A percentile compares a stretch with the other conserved stretches of the same genome.
Evolutionary conservation across 1,140 invertebrate species (phyloP).

Genomic region (Drosophila pandora): DNA sequence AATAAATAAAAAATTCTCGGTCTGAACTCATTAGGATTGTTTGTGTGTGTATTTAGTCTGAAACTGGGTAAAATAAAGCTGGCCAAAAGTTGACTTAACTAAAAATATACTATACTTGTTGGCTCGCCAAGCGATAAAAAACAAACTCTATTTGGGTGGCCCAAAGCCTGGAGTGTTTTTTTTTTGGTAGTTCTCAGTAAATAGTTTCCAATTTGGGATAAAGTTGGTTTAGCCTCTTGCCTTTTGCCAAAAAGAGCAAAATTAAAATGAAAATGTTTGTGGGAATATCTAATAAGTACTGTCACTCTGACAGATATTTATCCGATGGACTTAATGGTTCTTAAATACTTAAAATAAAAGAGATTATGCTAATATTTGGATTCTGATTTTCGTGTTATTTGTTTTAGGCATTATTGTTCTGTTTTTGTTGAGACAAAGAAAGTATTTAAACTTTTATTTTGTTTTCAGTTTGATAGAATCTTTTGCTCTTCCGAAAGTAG

Average conservation of each 20-base stretch:
- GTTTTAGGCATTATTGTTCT: too few species aligned
- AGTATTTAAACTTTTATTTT: too few species aligned
- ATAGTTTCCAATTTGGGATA: slow-evolving; percentile 20
- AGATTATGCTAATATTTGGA: too few species aligned
- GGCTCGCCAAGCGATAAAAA: slow-evolving; percentile 27
- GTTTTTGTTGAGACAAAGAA: too few species aligned
- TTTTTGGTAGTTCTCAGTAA: slow-evolving; percentile 18
- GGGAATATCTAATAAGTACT: neutral
- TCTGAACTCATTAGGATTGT: slow-evolving; percentile 57
- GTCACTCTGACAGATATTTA: neutral
- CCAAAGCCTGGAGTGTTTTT: slow-evolving; percentile 37
- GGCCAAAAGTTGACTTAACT: slow-evolving; percentile 52
- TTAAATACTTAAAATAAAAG: too few species aligned
- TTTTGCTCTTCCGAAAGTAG: too few species aligned
- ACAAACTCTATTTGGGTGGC: slow-evolving; percentile 56
- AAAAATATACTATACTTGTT: slow-evolving; percentile 46
- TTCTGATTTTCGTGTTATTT: too few species aligned
- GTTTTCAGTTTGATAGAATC: too few species aligned
- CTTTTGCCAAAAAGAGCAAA: neutral
- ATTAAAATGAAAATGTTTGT: neutral
- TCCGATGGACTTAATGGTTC: neutral
- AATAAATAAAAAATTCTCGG: slow-evolving; percentile 14
- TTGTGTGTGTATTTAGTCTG: slow-evolving; percentile 45
- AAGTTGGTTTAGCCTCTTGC: neutral
- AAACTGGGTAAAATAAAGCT: slow-evolving; percentile 22